Conservation (phyloP, 2,888 invertebrate species). For the Eupeodes luniger region DNA sequence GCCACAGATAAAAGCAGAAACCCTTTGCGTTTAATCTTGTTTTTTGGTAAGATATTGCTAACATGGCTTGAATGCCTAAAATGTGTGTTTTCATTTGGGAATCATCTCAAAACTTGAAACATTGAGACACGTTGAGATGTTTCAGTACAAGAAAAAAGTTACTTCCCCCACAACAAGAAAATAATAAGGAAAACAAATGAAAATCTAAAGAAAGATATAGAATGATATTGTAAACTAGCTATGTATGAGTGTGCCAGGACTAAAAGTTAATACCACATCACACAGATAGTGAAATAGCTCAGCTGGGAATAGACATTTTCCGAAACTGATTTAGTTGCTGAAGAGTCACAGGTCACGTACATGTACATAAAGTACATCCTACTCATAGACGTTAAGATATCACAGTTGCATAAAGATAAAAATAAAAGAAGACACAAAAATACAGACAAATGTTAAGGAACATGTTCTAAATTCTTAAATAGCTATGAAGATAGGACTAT, state of each 20-base stretch:
- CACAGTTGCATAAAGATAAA: background rate
- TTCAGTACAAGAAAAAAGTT: conserved; percentile 29
- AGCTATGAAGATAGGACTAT: conserved; percentile 13
- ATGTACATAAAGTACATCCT: conserved; percentile 6
- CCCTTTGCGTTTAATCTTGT: no score
- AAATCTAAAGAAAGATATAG: conserved; percentile 39
- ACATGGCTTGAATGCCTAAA: conserved; percentile 62
- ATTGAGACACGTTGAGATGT: background rate
- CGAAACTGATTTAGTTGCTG: conserved; percentile 42
- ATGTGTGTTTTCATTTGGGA: conserved; percentile 42
- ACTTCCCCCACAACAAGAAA: conserved; percentile 23
- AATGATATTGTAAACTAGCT: conserved; percentile 11
- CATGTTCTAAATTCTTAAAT: conserved; percentile 57
- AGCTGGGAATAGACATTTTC: conserved; percentile 44
- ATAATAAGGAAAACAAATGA: conserved; percentile 10
- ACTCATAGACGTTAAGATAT: background rate
- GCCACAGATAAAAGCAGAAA: no score
- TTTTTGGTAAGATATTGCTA: conserved; percentile 40
- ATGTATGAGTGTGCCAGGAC: conserved; percentile 22
- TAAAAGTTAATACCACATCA: conserved; percentile 38
- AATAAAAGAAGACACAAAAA: conserved; percentile 2
- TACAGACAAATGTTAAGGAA: conserved; percentile 10
- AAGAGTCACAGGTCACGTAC: conserved; percentile 62
- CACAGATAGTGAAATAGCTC: conserved; percentile 52
- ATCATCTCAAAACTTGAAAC: background rate